Evolutionary conservation across 1,140 invertebrate genomes (phyloP), one percentile per base, ranked within the genome.

Genomic region (Lerema accius): DNA sequence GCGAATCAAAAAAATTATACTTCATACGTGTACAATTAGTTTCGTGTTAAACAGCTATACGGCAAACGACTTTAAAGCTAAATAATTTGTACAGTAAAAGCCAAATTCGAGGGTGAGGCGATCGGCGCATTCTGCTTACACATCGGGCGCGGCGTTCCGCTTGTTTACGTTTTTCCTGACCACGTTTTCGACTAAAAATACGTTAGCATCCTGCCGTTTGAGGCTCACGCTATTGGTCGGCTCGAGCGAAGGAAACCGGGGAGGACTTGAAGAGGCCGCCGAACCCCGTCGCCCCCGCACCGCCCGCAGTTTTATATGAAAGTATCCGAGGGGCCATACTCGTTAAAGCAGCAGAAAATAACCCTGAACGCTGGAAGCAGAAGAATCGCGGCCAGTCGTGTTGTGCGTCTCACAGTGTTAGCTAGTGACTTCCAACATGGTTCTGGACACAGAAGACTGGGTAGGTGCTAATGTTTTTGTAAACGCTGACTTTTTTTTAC

Each of bases 381-480:
- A 69, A 79, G 67, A 75, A 60, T 75, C 65, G 69, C 75, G 61
- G 82, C 69, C 87, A 90, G 87, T 90, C 86, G 87, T 90, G 87
- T 90, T 89, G 86, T 90, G 87, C 86, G 85, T 88, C 86, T 89
- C 86, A 88, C 69, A 88, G 87, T 89, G 87, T 71, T 90, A 86
- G 84, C 86, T 80, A 89, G 88, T 90, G 88, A 89, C 71, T 83
- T 82, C 76, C 77, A 86, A 82, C 76, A 90, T 90, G 88, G 88
- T 82, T 86, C 87, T 90, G 80, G 85, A 90, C 70, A 90, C 87
- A 68, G 84, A 89, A 89, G 86, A 90, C 73, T 90, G 88, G 88
- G 88, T 90, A 88, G 82, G 88, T 88, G 69, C 43, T 45, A 45
- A 35, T 19, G 37, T 19, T 26, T 37, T 60, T 50, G 13, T 35